A percentile compares a stretch with the other conserved stretches of the same genome.
These are phyloP conservation scores for Thinocorus orbignyianus DNA, from an alignment of 2,113 vertebrate species.

Conservation along the genomic window DNA sequence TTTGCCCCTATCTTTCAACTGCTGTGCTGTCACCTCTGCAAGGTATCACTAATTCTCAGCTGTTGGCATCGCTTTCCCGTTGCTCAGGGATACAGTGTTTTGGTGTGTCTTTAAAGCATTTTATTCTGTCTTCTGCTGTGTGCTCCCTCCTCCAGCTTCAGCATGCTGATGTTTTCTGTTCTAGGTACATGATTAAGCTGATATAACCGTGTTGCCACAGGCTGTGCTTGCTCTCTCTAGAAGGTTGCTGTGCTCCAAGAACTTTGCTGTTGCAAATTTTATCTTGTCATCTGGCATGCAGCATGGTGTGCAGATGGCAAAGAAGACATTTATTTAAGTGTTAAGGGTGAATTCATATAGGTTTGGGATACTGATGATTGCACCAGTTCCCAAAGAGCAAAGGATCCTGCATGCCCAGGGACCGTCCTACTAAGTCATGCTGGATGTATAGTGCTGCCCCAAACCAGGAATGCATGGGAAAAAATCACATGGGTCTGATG, in stretches of 20 bases:
- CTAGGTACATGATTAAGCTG: conserved; percentile 21
- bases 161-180: not conserved
- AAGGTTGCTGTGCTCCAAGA: conserved; percentile 1
- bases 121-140: not conserved
- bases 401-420: not conserved
- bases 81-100: not conserved
- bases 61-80: not conserved
- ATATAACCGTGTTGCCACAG: not conserved
- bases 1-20: not conserved
- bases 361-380: not conserved
- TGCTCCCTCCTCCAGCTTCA: not conserved
- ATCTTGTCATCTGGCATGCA: conserved; percentile 16
- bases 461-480: not conserved
- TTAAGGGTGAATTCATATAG: not conserved
- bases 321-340: not conserved
- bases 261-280: conserved; percentile 28
- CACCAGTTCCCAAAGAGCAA: not conserved
- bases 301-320: conserved; percentile 8
- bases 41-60: not conserved
- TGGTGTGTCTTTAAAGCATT: not conserved
- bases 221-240: not conserved
- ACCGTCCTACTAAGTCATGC: not conserved
- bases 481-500: not conserved
- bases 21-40: not conserved
- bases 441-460: not conserved